phyloP scores from a whole-genome alignment of 2,113 vertebrate species.

The Telmatochromis sp. region DNA sequence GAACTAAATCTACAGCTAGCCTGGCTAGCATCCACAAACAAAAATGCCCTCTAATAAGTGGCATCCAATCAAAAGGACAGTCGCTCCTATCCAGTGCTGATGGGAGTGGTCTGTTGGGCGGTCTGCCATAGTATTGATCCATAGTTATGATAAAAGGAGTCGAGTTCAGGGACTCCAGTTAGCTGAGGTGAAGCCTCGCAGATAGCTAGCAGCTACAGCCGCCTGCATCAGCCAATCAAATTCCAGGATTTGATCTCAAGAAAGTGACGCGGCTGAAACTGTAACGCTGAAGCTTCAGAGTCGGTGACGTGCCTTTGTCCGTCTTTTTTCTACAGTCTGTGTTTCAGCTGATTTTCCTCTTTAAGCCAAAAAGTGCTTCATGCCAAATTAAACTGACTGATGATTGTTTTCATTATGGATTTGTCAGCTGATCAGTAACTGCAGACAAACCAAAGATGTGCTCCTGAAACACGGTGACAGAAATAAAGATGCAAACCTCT shows the following conservation, averaged over 20 bases:
- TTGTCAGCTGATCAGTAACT: not conserved
- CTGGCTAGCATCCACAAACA: not conserved
- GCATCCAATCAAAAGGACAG: not conserved
- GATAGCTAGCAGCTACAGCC: not conserved
- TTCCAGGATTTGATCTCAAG: not conserved
- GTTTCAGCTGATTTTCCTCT: not conserved
- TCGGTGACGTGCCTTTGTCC: not conserved
- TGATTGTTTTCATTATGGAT: not conserved
- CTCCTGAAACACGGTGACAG: not conserved
- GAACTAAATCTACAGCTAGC: not conserved
- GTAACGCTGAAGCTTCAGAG: not conserved
- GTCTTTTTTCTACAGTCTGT: not conserved
- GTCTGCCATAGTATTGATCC: not conserved
- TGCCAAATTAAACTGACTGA: not conserved
- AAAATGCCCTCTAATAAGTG: not conserved
- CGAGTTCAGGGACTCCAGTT: not conserved
- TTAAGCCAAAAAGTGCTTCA: not conserved
- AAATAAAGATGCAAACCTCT: not conserved
- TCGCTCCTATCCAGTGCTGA: not conserved
- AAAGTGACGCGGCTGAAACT: not conserved
- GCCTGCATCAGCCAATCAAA: not conserved
- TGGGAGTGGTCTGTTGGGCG: not conserved
- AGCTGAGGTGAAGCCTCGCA: not conserved
- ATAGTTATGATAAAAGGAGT: not conserved
- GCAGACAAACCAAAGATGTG: not conserved